These are phyloP conservation scores for Morpho helenor DNA, from an alignment of 2,888 invertebrate species.

Conservation along the genomic window DNA sequence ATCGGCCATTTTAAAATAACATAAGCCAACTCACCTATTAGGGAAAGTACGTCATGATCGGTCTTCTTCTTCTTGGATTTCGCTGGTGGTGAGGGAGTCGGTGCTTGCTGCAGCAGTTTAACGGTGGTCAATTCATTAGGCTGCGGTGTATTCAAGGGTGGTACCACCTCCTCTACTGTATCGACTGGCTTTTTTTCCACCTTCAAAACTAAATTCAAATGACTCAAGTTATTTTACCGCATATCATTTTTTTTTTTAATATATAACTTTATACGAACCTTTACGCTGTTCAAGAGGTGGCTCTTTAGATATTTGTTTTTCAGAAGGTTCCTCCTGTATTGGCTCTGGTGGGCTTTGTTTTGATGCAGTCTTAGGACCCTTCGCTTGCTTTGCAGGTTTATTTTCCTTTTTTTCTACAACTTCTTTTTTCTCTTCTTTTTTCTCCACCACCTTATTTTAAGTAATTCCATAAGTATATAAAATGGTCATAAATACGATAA, in stretches of 20 bases:
- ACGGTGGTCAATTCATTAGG: conserved; percentile 69
- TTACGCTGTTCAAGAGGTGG: conserved; percentile 67
- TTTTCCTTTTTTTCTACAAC: conserved; percentile 47
- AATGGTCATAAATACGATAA: not conserved
- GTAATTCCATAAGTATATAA: conserved; percentile 4
- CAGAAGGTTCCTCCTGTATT: conserved; percentile 47
- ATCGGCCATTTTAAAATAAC: no score
- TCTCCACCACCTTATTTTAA: conserved; percentile 43
- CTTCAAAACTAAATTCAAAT: conserved; percentile 49
- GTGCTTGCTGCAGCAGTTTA: conserved; percentile 61
- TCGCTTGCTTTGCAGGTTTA: conserved; percentile 45
- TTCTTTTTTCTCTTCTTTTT: conserved; percentile 64
- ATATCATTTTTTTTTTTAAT: no score
- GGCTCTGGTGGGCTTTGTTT: conserved; percentile 41
- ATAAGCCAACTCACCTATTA: conserved; percentile 53
- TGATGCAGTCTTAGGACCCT: conserved; percentile 40
- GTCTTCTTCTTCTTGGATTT: conserved; percentile 68
- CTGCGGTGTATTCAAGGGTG: conserved; percentile 61
- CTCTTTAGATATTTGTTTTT: conserved; percentile 53
- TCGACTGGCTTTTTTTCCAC: conserved; percentile 50
- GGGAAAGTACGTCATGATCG: conserved; percentile 60
- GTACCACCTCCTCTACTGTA: conserved; percentile 48
- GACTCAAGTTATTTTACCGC: no score
- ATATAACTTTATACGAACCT: conserved; percentile 35
- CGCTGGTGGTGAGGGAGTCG: conserved; percentile 43